These are phyloP conservation scores for Mionectes macconnelli DNA, from an alignment of 2,113 vertebrate species.

Conservation along the genomic window DNA sequence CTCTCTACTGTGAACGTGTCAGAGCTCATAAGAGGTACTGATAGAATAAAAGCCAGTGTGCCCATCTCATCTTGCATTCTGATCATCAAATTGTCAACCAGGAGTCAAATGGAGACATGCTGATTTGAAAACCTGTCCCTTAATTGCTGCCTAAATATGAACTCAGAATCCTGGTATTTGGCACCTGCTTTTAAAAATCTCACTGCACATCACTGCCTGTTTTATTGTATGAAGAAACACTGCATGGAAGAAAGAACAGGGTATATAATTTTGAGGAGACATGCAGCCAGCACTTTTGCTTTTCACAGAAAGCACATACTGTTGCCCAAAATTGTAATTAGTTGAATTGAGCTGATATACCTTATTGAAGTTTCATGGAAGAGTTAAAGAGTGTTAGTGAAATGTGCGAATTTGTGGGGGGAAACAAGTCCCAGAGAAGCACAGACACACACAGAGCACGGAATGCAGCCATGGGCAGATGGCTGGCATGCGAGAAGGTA, in stretches of 20 bases:
- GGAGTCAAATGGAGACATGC: background rate
- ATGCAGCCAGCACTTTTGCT: background rate
- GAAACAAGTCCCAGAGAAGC: background rate
- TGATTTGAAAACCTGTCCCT: slow-evolving; percentile 4
- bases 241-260: background rate
- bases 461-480: background rate
- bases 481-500: background rate
- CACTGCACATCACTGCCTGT: background rate
- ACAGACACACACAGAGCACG: background rate
- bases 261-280: background rate
- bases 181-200: background rate
- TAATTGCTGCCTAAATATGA: slow-evolving; percentile 10
- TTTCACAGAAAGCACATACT: background rate
- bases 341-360: background rate
- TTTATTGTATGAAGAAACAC: background rate
- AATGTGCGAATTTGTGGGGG: background rate
- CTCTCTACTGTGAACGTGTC: background rate
- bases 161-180: background rate
- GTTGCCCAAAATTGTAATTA: background rate
- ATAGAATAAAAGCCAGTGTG: background rate
- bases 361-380: background rate
- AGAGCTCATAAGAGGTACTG: background rate
- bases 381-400: background rate
- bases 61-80: background rate
- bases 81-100: slow-evolving; percentile 15